phyloP scores from a whole-genome alignment of 2,797 vertebrate species.

The Sebastes alutus region DNA sequence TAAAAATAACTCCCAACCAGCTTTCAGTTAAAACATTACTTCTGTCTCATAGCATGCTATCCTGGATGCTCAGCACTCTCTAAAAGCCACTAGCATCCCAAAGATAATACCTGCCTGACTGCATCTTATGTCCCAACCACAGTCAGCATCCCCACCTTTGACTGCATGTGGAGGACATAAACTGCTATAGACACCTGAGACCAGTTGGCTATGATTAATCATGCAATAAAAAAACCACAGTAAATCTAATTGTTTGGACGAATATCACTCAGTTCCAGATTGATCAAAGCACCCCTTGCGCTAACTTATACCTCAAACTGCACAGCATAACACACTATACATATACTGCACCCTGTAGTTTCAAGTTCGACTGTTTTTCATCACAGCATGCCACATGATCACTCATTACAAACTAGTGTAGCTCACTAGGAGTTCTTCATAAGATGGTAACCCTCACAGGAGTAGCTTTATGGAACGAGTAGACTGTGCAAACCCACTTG shows the following conservation, averaged over 20 bases:
- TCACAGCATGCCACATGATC: conserved; percentile 1
- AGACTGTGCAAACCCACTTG: neutral
- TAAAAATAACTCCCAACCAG: neutral
- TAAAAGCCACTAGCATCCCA: neutral
- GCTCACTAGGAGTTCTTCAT: neutral
- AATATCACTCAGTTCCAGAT: neutral
- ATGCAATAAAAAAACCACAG: neutral
- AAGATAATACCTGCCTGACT: neutral
- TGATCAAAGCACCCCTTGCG: neutral
- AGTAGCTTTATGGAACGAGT: conserved; percentile 8
- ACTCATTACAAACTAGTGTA: conserved; percentile 8
- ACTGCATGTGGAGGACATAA: neutral
- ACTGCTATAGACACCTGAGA: neutral
- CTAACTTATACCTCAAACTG: neutral
- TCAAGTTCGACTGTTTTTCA: conserved; percentile 13
- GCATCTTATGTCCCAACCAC: neutral
- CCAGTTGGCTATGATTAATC: neutral
- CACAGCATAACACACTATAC: neutral
- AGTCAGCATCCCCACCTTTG: neutral
- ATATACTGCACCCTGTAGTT: neutral
- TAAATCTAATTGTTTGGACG: neutral
- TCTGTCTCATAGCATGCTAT: neutral
- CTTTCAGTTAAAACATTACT: neutral
- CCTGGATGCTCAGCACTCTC: neutral
- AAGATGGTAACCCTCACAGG: conserved; percentile 7